A percentile compares a stretch with the other conserved stretches of the same genome.
Evolutionary conservation across 1,140 invertebrate genomes (phyloP).

Genomic region (Microplitis mediator): DNA sequence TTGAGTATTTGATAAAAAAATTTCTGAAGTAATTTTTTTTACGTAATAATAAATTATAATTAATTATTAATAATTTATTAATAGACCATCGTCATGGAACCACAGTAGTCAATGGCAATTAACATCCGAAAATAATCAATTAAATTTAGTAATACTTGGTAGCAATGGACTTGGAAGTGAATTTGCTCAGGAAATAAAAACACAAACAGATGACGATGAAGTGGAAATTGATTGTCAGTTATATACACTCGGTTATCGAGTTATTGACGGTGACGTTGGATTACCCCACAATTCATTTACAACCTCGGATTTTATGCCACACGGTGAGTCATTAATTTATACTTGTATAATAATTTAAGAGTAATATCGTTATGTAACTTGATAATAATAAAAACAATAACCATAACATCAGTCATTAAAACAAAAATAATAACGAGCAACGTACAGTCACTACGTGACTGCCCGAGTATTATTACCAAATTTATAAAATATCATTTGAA

Average conservation of each 20-base stretch:
- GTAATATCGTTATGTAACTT: neutral
- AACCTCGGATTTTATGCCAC: constrained; percentile 77
- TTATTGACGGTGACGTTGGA: constrained; percentile 85
- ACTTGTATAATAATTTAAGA: neutral
- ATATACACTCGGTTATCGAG: constrained; percentile 83
- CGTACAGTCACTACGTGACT: no score
- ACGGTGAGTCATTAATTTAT: constrained; percentile 65
- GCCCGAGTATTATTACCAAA: no score
- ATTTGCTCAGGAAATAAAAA: constrained; percentile 78
- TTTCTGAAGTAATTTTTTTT: neutral
- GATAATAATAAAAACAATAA: neutral
- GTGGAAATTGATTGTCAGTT: constrained; percentile 83
- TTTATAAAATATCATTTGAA: no score
- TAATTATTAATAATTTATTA: constrained; percentile 37
- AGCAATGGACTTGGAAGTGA: constrained; percentile 78
- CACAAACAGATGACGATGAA: constrained; percentile 79
- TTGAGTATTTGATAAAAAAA: neutral
- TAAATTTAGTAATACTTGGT: constrained; percentile 78
- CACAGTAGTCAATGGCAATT: constrained; percentile 72
- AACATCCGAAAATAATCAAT: constrained; percentile 72
- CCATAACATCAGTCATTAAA: neutral
- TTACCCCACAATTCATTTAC: constrained; percentile 78
- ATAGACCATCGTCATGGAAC: constrained; percentile 71
- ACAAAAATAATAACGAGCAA: no score
- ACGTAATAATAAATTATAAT: neutral